These are phyloP conservation scores for Thermophis baileyi DNA, from an alignment of 2,113 vertebrate species.

Conservation along the genomic window DNA sequence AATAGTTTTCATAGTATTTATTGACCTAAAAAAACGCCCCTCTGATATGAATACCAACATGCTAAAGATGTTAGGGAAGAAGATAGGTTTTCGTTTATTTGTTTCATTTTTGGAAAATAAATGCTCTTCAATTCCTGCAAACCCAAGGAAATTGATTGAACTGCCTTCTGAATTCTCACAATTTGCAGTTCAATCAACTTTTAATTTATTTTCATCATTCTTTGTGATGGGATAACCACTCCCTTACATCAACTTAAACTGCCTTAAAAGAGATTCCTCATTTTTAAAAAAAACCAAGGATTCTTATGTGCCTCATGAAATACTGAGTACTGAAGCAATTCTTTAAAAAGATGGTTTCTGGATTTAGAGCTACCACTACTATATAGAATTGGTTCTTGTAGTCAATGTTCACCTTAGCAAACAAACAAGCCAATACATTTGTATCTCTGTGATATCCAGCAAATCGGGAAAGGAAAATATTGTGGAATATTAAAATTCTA, in stretches of 20 bases:
- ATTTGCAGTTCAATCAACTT: background rate
- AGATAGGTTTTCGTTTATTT: background rate
- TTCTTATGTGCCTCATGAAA: background rate
- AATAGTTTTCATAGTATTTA: constrained; percentile 12
- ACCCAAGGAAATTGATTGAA: background rate
- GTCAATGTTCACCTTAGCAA: background rate
- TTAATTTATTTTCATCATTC: background rate
- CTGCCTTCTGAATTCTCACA: too few species aligned
- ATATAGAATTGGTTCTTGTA: background rate
- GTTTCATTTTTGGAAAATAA: background rate
- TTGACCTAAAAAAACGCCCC: background rate
- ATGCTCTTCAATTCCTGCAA: background rate
- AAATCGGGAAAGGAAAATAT: background rate
- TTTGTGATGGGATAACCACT: background rate
- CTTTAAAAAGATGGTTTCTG: background rate
- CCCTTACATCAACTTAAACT: background rate
- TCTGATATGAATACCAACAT: background rate
- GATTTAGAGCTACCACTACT: background rate
- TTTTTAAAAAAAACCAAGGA: background rate
- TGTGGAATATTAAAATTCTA: background rate
- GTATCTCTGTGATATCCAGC: background rate
- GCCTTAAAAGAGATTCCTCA: background rate
- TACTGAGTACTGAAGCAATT: background rate
- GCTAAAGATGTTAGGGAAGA: background rate
- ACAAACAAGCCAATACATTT: background rate